Base-by-base conservation (phyloP, 2,888 invertebrate genomes). In the Nezara viridula region DNA sequence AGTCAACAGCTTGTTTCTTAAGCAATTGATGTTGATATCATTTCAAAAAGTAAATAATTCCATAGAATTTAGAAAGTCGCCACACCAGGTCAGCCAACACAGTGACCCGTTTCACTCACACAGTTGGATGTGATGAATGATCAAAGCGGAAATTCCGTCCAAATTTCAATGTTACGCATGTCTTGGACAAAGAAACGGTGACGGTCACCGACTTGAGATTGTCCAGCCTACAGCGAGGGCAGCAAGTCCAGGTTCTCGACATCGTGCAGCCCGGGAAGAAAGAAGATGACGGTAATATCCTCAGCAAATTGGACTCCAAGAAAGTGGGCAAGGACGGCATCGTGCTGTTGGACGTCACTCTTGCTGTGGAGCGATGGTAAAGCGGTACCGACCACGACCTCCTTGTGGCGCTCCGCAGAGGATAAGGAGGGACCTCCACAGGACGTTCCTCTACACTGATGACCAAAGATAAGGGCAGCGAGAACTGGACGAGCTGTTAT, bases 331-430 rank as follows among this genome's bases (percentile, higher is more conserved):
- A 93, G 91, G 95, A 94, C 90, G 95, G 95, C 89, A 93, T 93
- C 19, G 94, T 97, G 89, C 96, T 95, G 90, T 94, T 98, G 91
- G 98, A 98, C 93, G 97, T 98, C 44, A 95, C 96, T 90, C 96
- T 97, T 90, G 98, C 98, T 52, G 96, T 97, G 89, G 95, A 96
- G 91, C 95, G 98, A 92, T 98, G 98, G 98, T 93, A 96, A 92
- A 93, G 94, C 86, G 93, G 94, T 90, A 94, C 94, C 90, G 98
- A 98, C 94, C 95, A 97, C 92, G 91, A 92, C 89, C 90, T 91
- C 27, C 90, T 92, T 49, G 89, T 92, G 97, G 92, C 95, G 95
- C 91, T 93, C 93, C 85, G 93, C 93, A 4, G 24, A 14, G 81
- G 90, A 95, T 96, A 91, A 93, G 93, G 90, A 94, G 94, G 91